phyloP scores from a whole-genome alignment of 1,140 invertebrate genomes.

The Prorops nasuta region DNA sequence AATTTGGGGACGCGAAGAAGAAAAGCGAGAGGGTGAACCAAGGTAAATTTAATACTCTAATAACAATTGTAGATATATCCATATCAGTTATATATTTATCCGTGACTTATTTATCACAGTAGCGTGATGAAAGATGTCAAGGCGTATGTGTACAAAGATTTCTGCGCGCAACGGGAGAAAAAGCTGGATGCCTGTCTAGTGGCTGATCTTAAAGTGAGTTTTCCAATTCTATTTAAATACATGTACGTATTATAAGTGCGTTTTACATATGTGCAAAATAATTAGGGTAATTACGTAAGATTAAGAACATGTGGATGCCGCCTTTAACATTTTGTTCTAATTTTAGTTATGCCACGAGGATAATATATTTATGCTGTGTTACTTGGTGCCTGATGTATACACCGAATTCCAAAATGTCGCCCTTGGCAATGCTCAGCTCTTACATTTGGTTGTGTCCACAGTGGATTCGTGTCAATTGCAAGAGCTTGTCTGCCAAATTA shows the following conservation, averaged over 20 bases:
- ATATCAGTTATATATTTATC: background rate
- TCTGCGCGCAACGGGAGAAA: constrained; percentile 77
- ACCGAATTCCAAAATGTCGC: constrained; percentile 84
- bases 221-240: background rate
- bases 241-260: no score
- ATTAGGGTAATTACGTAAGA: no score
- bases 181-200: constrained; percentile 76
- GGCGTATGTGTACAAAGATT: constrained; percentile 79
- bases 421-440: constrained; percentile 79
- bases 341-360: constrained; percentile 77
- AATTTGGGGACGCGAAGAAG: constrained; percentile 66
- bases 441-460: constrained; percentile 84
- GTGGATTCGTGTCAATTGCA: constrained; percentile 87
- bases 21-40: constrained; percentile 60
- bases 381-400: constrained; percentile 88
- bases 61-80: no score
- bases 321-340: constrained; percentile 12
- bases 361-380: constrained; percentile 84
- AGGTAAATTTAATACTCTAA: no score
- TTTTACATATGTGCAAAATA: no score
- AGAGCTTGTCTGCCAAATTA: constrained; percentile 83
- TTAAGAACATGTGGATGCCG: no score
- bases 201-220: constrained; percentile 70
- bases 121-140: constrained; percentile 70
- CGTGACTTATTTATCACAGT: constrained; percentile 21